Evolutionary conservation across 2,888 invertebrate genomes (phyloP).

Genomic region (Drosophila atroscutellata): DNA sequence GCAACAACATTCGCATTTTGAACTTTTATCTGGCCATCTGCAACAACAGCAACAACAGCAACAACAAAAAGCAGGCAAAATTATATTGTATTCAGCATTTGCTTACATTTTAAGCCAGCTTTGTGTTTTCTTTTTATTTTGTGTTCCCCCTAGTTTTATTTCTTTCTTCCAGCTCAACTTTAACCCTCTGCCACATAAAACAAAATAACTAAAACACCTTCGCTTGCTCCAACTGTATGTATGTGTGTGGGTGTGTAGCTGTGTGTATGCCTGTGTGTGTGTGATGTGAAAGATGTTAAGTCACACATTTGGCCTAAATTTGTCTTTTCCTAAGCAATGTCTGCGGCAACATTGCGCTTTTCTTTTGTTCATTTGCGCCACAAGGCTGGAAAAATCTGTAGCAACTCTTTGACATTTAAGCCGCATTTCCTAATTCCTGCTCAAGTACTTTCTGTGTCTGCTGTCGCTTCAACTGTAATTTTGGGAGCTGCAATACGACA

Average conservation of each 20-base stretch:
- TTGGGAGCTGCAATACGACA: constrained; percentile 54
- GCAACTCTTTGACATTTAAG: constrained; percentile 79
- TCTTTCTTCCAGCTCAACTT: constrained; percentile 69
- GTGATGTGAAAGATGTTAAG: constrained; percentile 78
- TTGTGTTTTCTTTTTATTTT: constrained; percentile 42
- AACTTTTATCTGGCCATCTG: constrained; percentile 78
- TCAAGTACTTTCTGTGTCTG: constrained; percentile 67
- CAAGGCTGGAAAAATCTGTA: constrained; percentile 69
- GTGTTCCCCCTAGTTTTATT: constrained; percentile 49
- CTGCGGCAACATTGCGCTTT: constrained; percentile 50
- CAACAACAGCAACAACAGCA: constrained; percentile 30
- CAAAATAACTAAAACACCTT: constrained; percentile 61
- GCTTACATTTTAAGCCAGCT: constrained; percentile 63
- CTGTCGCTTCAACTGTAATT: constrained; percentile 46
- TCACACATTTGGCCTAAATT: constrained; percentile 81
- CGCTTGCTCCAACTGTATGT: constrained; percentile 37
- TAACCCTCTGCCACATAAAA: constrained; percentile 72
- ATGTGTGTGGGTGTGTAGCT: constrained; percentile 27
- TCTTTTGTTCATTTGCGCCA: constrained; percentile 76
- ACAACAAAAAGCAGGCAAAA: constrained; percentile 47
- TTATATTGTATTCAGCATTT: constrained; percentile 75
- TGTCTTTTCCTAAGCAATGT: constrained; percentile 63
- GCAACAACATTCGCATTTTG: constrained; percentile 69
- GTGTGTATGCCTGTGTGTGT: constrained; percentile 47
- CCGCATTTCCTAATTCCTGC: constrained; percentile 73